phyloP scores from a whole-genome alignment of 2,888 invertebrate species.

The Lasioglossum villosulum region DNA sequence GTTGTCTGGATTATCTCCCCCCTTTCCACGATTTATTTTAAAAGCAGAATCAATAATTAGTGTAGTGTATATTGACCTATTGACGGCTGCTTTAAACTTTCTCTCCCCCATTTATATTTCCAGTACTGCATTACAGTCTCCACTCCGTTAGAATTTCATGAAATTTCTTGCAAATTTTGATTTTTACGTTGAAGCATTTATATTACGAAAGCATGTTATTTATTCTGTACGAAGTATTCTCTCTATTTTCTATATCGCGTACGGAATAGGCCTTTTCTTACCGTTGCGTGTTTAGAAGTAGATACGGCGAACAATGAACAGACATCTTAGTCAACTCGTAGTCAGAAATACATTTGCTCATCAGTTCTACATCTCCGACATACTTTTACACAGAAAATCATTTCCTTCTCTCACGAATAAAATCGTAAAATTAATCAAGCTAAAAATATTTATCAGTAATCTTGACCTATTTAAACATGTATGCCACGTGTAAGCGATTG shows the following conservation, averaged over 20 bases:
- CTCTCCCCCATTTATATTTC: neutral
- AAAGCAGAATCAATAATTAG: neutral
- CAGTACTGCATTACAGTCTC: neutral
- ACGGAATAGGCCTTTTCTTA: neutral
- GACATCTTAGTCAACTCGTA: neutral
- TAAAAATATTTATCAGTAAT: neutral
- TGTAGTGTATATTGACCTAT: neutral
- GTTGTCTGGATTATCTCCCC: neutral
- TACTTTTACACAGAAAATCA: neutral
- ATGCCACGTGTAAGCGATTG: neutral
- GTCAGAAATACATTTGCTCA: neutral
- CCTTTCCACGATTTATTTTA: slow-evolving; percentile 9
- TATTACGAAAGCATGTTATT: neutral
- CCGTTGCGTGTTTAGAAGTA: neutral
- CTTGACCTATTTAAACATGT: neutral
- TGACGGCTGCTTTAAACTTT: neutral
- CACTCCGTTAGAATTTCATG: neutral
- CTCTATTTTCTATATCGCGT: neutral
- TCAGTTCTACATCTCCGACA: neutral
- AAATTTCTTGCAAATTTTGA: neutral
- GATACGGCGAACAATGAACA: neutral
- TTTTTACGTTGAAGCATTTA: neutral
- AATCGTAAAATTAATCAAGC: neutral
- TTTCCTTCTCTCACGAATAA: neutral
- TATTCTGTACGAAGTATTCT: neutral